Base-by-base conservation (phyloP, 2,113 vertebrate genomes). In the Danio rerio region DNA sequence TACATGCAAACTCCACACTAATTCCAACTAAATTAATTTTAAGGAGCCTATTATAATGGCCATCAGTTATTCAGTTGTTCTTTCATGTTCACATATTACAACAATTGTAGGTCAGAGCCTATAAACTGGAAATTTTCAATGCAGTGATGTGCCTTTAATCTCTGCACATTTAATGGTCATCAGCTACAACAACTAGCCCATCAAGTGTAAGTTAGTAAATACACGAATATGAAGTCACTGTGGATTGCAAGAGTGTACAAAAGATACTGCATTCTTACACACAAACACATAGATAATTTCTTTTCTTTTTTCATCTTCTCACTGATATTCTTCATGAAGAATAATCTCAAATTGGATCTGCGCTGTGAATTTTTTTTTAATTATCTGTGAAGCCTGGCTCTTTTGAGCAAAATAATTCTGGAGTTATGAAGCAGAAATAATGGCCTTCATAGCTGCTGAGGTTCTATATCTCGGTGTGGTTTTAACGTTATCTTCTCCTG, bases 351-450 rank as follows among this genome's bases (percentile, higher is more conserved):
- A 90, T 92, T 92, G 91, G 92, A 92, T 95, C 93, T 92, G 93
- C 91, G 94, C 92, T 90, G 88, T 89, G 92, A 88, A 89, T 91
- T 93, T 88, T 91, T 88, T 91, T 92, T 90, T 93, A 94, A 94
- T 95, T 94, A 94, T 94, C 92, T 93, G 90, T 89, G 92, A 94
- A 94, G 92, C 82, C 88, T 68, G 85, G 88, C 88, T 79, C 90
- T 88, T 89, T 88, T 89, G 90, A 94, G 90, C 90, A 92, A 91
- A 92, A 93, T 89, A 88, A 88, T 84, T 89, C 86, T 91, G 92
- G 92, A 90, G 92, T 93, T 93, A 94, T 91, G 92, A 92, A 91
- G 92, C 93, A 92, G 93, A 94, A 94, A 93, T 91, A 94, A 93
- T 87, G 82, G 93, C 90, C 91, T 89, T 92, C 92, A 90, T 90